These are phyloP conservation scores for Dendrocincla tyrannina DNA, from an alignment of 2,797 vertebrate species.

Conservation along the genomic window DNA sequence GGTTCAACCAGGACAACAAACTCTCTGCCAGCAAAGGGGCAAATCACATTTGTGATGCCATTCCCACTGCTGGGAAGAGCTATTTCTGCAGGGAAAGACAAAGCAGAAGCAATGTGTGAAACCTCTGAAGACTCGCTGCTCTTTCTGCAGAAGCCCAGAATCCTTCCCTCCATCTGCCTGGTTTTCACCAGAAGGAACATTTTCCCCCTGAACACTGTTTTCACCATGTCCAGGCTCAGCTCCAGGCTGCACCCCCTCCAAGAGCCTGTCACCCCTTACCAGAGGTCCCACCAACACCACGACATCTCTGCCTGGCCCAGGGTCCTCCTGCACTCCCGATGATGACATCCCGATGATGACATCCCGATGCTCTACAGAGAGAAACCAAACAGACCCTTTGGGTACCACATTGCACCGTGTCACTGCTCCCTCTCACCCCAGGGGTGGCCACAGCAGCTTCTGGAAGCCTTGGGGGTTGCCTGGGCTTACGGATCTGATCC, in stretches of 20 bases:
- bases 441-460: background rate
- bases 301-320: background rate
- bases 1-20: rapidly evolving
- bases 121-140: background rate
- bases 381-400: rapidly evolving
- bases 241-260: background rate
- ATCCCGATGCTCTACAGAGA: rapidly evolving
- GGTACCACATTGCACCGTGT: rapidly evolving
- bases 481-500: rapidly evolving
- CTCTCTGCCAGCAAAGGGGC: background rate
- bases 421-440: rapidly evolving
- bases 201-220: rapidly evolving
- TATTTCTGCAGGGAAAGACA: background rate
- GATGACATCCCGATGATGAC: too few species aligned
- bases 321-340: rapidly evolving
- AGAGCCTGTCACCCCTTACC: background rate
- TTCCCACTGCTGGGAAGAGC: background rate
- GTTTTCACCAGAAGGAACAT: background rate
- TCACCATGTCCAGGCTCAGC: background rate
- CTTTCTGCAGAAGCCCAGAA: background rate
- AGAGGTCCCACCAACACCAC: background rate
- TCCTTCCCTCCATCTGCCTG: background rate
- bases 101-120: background rate
- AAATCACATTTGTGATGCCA: background rate
- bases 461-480: background rate